A percentile compares a stretch with the other conserved stretches of the same genome.
phyloP scores from a whole-genome alignment of 1,140 invertebrate genomes.

The Zaprionus vittiger region DNA sequence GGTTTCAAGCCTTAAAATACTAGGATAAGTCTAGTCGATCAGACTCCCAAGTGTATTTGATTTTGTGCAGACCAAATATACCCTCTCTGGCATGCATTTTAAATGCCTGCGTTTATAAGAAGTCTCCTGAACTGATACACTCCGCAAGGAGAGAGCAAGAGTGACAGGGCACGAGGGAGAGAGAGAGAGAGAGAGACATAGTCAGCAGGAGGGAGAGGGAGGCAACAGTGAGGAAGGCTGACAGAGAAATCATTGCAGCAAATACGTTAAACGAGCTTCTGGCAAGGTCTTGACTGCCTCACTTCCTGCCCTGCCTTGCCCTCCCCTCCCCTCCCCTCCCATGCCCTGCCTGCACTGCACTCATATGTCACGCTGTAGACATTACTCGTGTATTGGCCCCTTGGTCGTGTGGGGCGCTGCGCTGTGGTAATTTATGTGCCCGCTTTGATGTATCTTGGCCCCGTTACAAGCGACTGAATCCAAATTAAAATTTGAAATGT shows the following conservation, averaged over 20 bases:
- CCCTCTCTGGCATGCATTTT: neutral
- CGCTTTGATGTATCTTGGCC: slow-evolving; percentile 33
- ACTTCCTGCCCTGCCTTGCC: neutral
- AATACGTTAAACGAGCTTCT: slow-evolving; percentile 42
- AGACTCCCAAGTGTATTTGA: no score
- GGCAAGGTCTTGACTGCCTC: slow-evolving; percentile 22
- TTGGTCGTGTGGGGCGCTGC: slow-evolving; percentile 6
- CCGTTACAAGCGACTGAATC: slow-evolving; percentile 42
- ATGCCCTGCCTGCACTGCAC: slow-evolving; percentile 18
- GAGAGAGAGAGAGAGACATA: no score
- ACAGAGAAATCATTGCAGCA: slow-evolving; percentile 45
- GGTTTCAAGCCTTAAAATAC: no score
- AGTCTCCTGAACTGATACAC: slow-evolving; percentile 35
- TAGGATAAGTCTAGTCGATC: no score
- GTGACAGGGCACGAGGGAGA: neutral
- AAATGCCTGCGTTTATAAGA: slow-evolving; percentile 29
- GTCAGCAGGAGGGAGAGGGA: neutral
- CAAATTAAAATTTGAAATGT: slow-evolving; percentile 55
- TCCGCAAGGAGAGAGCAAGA: slow-evolving; percentile 2
- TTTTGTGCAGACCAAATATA: neutral
- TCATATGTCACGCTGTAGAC: slow-evolving; percentile 60
- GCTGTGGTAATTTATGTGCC: slow-evolving; percentile 55
- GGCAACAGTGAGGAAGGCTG: slow-evolving; percentile 8
- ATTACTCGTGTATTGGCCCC: slow-evolving; percentile 17
- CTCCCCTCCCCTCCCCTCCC: neutral